Conservation (phyloP, 2,888 invertebrate genomes). For the Andrena trimmerana region DNA sequence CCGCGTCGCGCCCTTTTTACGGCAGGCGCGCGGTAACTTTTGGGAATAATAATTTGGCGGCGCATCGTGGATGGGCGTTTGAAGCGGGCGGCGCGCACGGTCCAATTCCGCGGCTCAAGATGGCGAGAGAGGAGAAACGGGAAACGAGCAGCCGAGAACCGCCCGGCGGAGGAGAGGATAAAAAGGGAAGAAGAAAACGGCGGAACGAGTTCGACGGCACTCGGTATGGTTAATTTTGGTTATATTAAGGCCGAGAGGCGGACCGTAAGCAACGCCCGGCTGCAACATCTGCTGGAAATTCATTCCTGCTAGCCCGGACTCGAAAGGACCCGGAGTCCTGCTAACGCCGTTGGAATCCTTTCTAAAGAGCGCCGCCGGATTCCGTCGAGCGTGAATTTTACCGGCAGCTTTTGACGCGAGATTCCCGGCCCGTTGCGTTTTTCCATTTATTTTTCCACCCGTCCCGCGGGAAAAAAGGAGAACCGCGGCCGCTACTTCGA, state of each 20-base stretch:
- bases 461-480: slow-evolving; percentile 3
- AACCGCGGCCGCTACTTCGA: slow-evolving; percentile 26
- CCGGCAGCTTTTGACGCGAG: slow-evolving; percentile 56
- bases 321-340: slow-evolving; percentile 61
- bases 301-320: slow-evolving; percentile 57
- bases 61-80: slow-evolving; percentile 14
- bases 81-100: slow-evolving; percentile 32
- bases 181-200: slow-evolving; percentile 27
- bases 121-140: slow-evolving; percentile 46
- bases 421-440: slow-evolving; percentile 24
- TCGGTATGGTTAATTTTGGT: slow-evolving; percentile 73
- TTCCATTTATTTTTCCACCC: slow-evolving; percentile 48
- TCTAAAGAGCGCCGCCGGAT: slow-evolving; percentile 55
- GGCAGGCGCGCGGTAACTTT: slow-evolving; percentile 33
- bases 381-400: slow-evolving; percentile 63
- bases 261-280: slow-evolving; percentile 72
- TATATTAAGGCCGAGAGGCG: slow-evolving; percentile 73
- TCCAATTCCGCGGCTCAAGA: slow-evolving; percentile 61
- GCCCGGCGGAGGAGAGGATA: slow-evolving; percentile 19
- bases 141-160: slow-evolving; percentile 22
- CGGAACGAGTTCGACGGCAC: slow-evolving; percentile 60
- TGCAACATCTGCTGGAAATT: slow-evolving; percentile 72
- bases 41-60: slow-evolving; percentile 56
- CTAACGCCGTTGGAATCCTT: slow-evolving; percentile 61
- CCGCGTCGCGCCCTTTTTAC: not conserved